phyloP scores from a whole-genome alignment of 2,888 invertebrate genomes.

The Drosophila niveifrons region DNA sequence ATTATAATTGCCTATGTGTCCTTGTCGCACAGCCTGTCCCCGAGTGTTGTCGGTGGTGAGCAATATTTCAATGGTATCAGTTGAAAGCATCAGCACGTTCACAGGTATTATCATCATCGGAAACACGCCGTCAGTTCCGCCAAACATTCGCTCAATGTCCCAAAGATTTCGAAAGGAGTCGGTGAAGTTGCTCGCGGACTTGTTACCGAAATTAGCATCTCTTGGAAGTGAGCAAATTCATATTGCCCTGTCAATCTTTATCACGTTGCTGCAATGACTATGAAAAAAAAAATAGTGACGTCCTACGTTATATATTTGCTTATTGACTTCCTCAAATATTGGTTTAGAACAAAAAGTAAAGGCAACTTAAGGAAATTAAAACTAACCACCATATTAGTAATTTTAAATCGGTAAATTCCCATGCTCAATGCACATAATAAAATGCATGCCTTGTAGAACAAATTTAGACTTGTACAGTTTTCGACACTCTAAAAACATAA shows the following conservation, averaged over 20 bases:
- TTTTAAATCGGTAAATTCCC: no score
- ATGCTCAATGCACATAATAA: no score
- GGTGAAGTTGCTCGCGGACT: constrained; percentile 13
- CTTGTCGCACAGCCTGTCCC: constrained; percentile 8
- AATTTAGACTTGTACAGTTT: no score
- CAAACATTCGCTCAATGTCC: constrained; percentile 22
- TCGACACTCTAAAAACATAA: no score
- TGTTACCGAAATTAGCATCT: constrained; percentile 53
- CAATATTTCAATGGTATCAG: constrained; percentile 65
- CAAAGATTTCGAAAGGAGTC: neutral
- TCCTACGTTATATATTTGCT: neutral
- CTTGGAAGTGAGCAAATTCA: constrained; percentile 44
- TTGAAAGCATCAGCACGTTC: constrained; percentile 71
- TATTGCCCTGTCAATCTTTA: constrained; percentile 67
- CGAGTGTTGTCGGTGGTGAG: neutral
- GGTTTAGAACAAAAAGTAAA: no score
- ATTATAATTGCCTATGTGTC: constrained; percentile 71
- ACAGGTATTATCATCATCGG: constrained; percentile 62
- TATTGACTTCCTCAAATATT: neutral
- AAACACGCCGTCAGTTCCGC: constrained; percentile 12
- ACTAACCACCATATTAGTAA: no score
- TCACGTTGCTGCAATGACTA: constrained; percentile 37
- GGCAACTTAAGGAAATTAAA: no score
- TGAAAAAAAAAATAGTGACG: constrained; percentile 8
- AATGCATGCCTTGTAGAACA: no score